Conservation (phyloP, 2,888 invertebrate species). For the Mythimna albipuncta region DNA sequence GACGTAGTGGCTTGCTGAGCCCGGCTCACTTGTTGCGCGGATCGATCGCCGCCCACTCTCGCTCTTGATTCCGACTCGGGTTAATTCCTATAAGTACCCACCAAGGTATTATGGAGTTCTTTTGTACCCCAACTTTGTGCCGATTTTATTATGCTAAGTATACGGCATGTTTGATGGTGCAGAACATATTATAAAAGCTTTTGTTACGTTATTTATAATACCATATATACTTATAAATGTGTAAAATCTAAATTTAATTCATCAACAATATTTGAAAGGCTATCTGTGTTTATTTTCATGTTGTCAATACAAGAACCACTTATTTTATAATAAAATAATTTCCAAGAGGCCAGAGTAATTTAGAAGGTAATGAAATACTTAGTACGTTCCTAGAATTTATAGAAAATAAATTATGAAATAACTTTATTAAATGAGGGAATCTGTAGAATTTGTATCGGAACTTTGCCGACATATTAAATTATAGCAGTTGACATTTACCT, state of each 20-base stretch:
- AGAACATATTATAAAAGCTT: conserved; percentile 19
- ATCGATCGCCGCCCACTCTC: conserved; percentile 76
- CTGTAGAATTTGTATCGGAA: background rate
- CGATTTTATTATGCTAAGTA: conserved; percentile 57
- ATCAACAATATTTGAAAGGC: background rate
- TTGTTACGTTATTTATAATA: conserved; percentile 9
- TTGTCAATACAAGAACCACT: background rate
- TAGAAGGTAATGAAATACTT: conserved; percentile 1
- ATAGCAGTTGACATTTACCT: background rate
- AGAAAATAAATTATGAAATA: background rate
- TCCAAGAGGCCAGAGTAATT: conserved; percentile 1
- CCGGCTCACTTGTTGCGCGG: conserved; percentile 78
- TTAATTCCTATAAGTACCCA: conserved; percentile 77
- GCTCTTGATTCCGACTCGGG: conserved; percentile 74
- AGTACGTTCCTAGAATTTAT: background rate
- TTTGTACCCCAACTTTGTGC: conserved; percentile 54
- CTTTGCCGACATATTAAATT: background rate
- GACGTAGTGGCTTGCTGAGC: conserved; percentile 57
- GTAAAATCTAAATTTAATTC: background rate
- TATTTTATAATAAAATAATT: background rate
- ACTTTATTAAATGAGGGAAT: conserved; percentile 5
- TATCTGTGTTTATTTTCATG: background rate
- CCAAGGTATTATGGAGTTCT: conserved; percentile 68
- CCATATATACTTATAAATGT: background rate
- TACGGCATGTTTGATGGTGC: conserved; percentile 11